Conservation (phyloP, 2,888 invertebrate species). For the Mycalesis mineus region DNA sequence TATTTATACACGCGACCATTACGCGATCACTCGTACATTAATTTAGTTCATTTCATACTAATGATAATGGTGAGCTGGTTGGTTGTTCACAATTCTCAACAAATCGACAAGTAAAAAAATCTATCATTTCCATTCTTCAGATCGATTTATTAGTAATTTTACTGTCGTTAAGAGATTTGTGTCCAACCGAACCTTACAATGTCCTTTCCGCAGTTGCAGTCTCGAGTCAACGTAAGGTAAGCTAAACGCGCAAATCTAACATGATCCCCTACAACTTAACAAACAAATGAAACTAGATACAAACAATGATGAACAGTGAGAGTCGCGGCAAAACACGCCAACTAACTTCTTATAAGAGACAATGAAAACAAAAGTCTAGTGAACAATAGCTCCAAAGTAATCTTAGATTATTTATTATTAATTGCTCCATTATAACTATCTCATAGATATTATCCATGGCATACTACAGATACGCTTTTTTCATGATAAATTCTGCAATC, state of each 20-base stretch:
- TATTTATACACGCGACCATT: not conserved
- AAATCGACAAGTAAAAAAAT: no score
- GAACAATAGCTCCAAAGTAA: constrained; percentile 52
- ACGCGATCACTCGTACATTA: no score
- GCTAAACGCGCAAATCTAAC: constrained; percentile 19
- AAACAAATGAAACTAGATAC: constrained; percentile 23
- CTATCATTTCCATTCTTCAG: no score
- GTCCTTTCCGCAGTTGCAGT: no score
- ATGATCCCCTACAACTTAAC: constrained; percentile 22
- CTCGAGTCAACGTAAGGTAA: not conserved
- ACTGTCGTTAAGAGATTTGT: no score
- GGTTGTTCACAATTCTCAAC: no score
- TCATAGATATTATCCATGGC: constrained; percentile 11
- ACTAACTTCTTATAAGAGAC: constrained; percentile 30
- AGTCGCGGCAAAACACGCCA: constrained; percentile 17
- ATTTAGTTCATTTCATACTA: no score
- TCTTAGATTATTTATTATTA: constrained; percentile 17
- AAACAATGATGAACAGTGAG: constrained; percentile 33
- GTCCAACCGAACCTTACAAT: no score
- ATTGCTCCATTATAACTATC: constrained; percentile 13
- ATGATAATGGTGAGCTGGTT: no score
- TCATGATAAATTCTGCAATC: not conserved
- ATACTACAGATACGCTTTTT: constrained; percentile 5
- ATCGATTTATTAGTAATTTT: no score
- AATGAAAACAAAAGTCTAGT: constrained; percentile 42